Evolutionary conservation across 2,888 invertebrate genomes (phyloP).

Genomic region (Nowickia ferox): DNA sequence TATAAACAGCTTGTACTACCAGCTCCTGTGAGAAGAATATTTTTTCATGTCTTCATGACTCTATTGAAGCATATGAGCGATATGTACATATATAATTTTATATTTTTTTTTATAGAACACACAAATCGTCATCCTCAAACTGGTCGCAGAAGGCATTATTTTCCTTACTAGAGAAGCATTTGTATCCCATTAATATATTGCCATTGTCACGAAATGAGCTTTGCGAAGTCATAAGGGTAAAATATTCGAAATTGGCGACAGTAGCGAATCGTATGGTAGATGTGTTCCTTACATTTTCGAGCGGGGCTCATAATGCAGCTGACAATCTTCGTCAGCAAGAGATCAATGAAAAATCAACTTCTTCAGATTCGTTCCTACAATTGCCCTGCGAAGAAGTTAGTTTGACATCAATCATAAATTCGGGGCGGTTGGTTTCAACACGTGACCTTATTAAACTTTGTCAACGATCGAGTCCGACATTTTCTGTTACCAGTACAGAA

Average conservation of each 20-base stretch:
- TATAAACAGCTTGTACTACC: too few species aligned
- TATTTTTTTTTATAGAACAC: constrained; percentile 76
- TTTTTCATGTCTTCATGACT: too few species aligned
- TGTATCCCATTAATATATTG: constrained; percentile 91
- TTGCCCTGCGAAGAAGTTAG: constrained; percentile 79
- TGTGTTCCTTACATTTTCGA: constrained; percentile 92
- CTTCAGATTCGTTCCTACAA: constrained; percentile 77
- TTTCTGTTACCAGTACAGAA: constrained; percentile 87
- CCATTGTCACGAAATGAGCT: constrained; percentile 91
- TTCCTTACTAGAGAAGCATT: constrained; percentile 90
- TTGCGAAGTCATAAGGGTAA: constrained; percentile 87
- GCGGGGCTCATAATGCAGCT: constrained; percentile 86
- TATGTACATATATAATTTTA: constrained; percentile 10
- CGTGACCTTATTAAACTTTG: constrained; percentile 97
- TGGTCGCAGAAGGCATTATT: constrained; percentile 85
- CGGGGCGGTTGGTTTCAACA: constrained; percentile 89
- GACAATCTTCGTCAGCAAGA: constrained; percentile 82
- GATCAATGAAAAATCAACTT: constrained; percentile 79
- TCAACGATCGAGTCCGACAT: constrained; percentile 88
- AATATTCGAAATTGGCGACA: constrained; percentile 89
- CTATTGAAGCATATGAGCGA: too few species aligned
- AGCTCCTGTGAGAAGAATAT: too few species aligned
- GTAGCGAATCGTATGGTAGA: constrained; percentile 91
- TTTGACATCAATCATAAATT: constrained; percentile 76
- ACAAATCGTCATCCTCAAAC: constrained; percentile 78